Base-by-base conservation (phyloP, 2,113 vertebrate genomes). In the Epinephelus moara region DNA sequence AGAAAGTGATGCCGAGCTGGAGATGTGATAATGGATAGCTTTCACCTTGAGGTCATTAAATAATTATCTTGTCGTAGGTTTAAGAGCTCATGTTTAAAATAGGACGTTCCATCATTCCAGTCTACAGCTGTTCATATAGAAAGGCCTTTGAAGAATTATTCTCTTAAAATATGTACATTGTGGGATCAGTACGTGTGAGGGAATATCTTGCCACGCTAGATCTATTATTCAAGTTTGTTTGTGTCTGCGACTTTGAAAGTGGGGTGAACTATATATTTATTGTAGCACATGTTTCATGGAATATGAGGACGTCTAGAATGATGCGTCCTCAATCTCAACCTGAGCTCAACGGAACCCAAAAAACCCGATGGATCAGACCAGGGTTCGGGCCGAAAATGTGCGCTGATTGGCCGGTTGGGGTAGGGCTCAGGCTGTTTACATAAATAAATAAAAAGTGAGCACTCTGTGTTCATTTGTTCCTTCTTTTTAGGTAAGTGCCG, bases 11-110 rank as follows among this genome's bases (percentile, higher is more conserved):
- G 79, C 69, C 73, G 14, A 11, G 76, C 84, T 77, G 63, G 70
- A 75, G 85, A 89, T 70, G 83, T 74, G 42, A 86, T 89, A 92
- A 93, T 72, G 60, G 88, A 86, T 83, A 82, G 27, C 62, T 87
- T 77, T 84, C 75, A 90, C 87, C 91, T 92, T 23, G 15, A 90
- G 85, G 85, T 91, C 89, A 81, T 92, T 88, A 85, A 94, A 94
- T 88, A 93, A 93, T 93, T 78, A 94, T 91, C 90, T 85, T 57
- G 56, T 75, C 47, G 6, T 82, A 70, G 68, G 81, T 83, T 87
- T 80, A 83, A 90, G 78, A 86, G 80, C 70, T 84, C 57, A 55
- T 84, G 78, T 80, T 90, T 85, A 80, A 93, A 71, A 79, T 70
- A 69, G 27, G 71, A 69, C 25, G 17, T 67, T 89, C 55, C 64